Percentiles rank a stretch among this genome's conserved stretches.
phyloP scores from a whole-genome alignment of 1,140 invertebrate genomes.

The Telenomus remus region DNA sequence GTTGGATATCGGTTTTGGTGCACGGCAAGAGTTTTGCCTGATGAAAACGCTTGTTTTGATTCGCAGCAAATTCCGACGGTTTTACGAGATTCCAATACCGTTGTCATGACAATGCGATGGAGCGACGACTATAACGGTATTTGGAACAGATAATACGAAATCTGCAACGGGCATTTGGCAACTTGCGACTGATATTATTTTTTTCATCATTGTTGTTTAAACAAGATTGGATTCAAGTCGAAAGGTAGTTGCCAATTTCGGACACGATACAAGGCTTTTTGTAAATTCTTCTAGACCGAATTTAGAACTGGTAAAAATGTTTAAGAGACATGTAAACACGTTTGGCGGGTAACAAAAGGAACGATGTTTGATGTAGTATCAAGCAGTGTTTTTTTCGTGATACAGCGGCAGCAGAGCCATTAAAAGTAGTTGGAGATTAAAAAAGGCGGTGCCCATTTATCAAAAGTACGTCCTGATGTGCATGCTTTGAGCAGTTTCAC shows the following conservation, averaged over 20 bases:
- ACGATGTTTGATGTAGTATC: conserved; percentile 30
- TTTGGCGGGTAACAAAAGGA: conserved; percentile 4
- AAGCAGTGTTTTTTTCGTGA: conserved; percentile 39
- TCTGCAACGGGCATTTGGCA: conserved; percentile 7
- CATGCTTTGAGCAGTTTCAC: conserved; percentile 58
- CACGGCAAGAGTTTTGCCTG: conserved; percentile 11
- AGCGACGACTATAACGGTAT: conserved; percentile 25
- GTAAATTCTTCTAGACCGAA: no score
- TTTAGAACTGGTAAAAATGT: not conserved
- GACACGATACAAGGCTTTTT: no score
- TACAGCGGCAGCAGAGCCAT: conserved; percentile 33
- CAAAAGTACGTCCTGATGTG: conserved; percentile 51
- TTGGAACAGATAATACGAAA: conserved; percentile 34
- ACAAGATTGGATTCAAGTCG: not conserved
- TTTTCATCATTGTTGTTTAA: not conserved
- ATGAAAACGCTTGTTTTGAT: conserved; percentile 18
- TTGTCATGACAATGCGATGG: conserved; percentile 43
- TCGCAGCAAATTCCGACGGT: conserved; percentile 36
- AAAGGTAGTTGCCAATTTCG: not conserved
- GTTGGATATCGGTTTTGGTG: not conserved
- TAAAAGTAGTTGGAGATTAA: conserved; percentile 55
- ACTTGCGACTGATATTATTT: not conserved
- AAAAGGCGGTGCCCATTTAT: conserved; percentile 53
- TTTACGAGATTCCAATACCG: conserved; percentile 48
- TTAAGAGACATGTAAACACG: conserved; percentile 2